Base-by-base conservation (phyloP, 2,113 vertebrate species). In the Irena cyanogastra region DNA sequence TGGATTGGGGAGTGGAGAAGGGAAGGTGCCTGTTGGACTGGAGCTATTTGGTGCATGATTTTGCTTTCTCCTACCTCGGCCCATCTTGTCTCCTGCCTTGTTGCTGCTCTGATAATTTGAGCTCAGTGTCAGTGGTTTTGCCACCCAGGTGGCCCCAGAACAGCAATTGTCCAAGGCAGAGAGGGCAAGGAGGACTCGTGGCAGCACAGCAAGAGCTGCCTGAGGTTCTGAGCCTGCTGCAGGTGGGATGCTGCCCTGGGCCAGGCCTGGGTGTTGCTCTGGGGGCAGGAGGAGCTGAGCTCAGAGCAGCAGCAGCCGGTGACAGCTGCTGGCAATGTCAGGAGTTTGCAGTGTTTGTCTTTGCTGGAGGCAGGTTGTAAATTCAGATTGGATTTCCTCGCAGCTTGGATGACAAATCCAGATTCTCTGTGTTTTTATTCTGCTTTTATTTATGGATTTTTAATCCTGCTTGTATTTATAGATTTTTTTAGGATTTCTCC, bases 311-410 rank as follows among this genome's bases (percentile, higher is more conserved):
- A 90, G 72, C 69, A 90, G 74, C 66, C 77, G 0, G 8, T 64
- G 87, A 39, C 87, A 91, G 86, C 75, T 92, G 93, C 93, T 64
- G 63, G 80, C 94, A 49, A 15, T 3, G 1, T 68, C 78, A 68
- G 60, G 86, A 78, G 64, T 65, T 77, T 65, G 59, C 94, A 76
- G 86, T 37, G 85, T 94, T 97, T 91, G 10, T 94, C 88, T 97
- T 83, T 63, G 91, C 90, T 95, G 82, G 31, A 96, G 89, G 91
- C 93, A 95, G 89, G 60, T 83, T 94, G 90, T 92, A 96, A 96
- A 97, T 94, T 94, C 71, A 96, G 65, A 74, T 20, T 80, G 66
- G 65, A 28, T 88, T 95, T 95, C 74, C 72, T 94, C n/a, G 17
- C 52, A 56, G 56, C 44, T 77, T 74, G 66, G 87, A 69, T 83